phyloP scores from a whole-genome alignment of 2,113 vertebrate species.

The Syngnathus scovelli region DNA sequence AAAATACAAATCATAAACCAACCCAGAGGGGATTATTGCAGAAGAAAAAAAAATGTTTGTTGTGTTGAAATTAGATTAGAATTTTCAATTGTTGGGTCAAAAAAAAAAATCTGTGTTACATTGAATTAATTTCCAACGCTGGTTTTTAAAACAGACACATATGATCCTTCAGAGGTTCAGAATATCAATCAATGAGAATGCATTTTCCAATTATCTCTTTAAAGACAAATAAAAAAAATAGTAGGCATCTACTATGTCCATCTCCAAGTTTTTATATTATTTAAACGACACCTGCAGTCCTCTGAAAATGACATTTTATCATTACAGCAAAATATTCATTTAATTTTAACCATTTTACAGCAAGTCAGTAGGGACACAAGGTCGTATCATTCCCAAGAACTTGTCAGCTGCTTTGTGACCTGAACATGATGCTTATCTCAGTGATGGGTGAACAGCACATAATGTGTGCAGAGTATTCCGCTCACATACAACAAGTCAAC shows the following conservation, averaged over 20 bases:
- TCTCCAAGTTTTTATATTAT: neutral
- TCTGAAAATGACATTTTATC: neutral
- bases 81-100: too few species aligned
- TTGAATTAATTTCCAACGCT: slow-evolving; percentile 3
- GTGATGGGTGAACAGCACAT: neutral
- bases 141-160: slow-evolving; percentile 16
- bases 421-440: neutral
- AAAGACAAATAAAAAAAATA: neutral
- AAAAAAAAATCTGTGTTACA: neutral
- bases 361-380: neutral
- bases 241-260: neutral
- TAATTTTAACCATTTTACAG: neutral
- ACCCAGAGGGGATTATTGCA: slow-evolving; percentile 17
- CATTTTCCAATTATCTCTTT: neutral
- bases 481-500: neutral
- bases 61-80: too few species aligned
- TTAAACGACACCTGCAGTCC: neutral
- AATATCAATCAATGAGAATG: neutral
- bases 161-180: slow-evolving; percentile 21
- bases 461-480: neutral
- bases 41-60: too few species aligned
- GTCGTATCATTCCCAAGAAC: neutral
- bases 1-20: slow-evolving; percentile 26
- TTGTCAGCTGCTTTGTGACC: neutral
- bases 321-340: neutral